phyloP scores from a whole-genome alignment of 2,797 vertebrate genomes.

The Margarornis squamiger region DNA sequence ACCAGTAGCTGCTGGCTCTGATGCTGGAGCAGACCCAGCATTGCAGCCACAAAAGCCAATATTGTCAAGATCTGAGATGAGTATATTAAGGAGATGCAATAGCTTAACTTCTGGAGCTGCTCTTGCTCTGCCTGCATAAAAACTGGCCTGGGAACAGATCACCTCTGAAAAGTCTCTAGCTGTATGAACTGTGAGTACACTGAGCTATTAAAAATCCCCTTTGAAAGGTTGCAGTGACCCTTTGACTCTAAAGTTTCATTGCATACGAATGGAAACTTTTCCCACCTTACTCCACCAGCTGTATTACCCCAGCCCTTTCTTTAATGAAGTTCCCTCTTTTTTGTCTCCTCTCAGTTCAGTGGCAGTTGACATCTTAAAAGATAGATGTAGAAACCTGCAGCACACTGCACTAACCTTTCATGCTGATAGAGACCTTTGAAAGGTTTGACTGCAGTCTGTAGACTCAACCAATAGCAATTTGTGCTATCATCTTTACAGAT shows the following conservation, averaged over 20 bases:
- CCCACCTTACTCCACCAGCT: neutral
- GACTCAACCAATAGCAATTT: neutral
- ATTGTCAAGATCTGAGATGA: neutral
- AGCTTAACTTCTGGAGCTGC: constrained; percentile 21
- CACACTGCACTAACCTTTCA: constrained; percentile 1
- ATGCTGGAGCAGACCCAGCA: neutral
- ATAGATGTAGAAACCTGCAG: neutral
- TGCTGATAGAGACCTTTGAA: neutral
- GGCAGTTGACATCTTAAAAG: constrained; percentile 3
- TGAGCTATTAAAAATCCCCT: constrained; percentile 26
- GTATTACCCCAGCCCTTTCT: neutral
- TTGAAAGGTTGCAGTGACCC: constrained; percentile 55
- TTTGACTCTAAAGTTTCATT: neutral
- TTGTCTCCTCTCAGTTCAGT: neutral
- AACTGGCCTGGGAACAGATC: constrained; percentile 35
- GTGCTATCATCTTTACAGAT: neutral
- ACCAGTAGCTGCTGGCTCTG: constrained; percentile 20
- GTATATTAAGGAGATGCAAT: constrained; percentile 12
- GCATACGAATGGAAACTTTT: neutral
- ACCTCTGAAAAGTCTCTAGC: constrained; percentile 38
- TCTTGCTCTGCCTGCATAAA: constrained; percentile 40
- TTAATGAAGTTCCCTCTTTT: neutral
- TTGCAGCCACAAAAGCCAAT: constrained; percentile 19
- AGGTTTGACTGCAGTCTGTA: neutral
- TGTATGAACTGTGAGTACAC: constrained; percentile 23